Evolutionary conservation across 1,140 invertebrate species (phyloP).

Genomic region (Euschistus heros): DNA sequence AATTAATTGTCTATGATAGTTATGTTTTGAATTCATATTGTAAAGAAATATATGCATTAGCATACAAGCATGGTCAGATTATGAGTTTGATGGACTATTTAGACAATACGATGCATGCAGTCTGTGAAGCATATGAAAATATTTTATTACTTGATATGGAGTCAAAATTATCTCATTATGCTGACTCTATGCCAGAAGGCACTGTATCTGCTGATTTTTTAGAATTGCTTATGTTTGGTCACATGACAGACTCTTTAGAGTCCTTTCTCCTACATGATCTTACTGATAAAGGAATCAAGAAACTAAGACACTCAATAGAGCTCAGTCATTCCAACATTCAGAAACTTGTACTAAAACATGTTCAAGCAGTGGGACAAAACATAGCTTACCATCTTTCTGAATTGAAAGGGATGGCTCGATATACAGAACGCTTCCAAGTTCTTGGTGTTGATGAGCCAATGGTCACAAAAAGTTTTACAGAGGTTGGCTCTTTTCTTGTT

Average conservation of each 20-base stretch:
- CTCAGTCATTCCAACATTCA: slow-evolving; percentile 37
- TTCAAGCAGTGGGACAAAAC: slow-evolving; percentile 73
- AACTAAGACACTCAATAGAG: slow-evolving; percentile 65
- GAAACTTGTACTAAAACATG: slow-evolving; percentile 79
- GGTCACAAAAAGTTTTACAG: slow-evolving; percentile 57
- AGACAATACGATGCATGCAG: slow-evolving; percentile 64
- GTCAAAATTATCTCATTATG: slow-evolving; percentile 80
- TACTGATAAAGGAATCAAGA: slow-evolving; percentile 90
- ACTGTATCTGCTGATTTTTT: slow-evolving; percentile 82
- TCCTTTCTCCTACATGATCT: slow-evolving; percentile 72
- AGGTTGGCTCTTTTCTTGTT: slow-evolving; percentile 70
- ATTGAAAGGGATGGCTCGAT: slow-evolving; percentile 68
- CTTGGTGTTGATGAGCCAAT: slow-evolving; percentile 45
- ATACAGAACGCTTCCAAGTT: slow-evolving; percentile 52
- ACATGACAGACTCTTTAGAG: slow-evolving; percentile 67
- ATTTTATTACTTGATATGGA: slow-evolving; percentile 89
- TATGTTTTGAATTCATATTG: slow-evolving; percentile 51
- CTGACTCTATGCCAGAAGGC: slow-evolving; percentile 62
- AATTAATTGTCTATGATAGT: slow-evolving; percentile 50
- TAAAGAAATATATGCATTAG: slow-evolving; percentile 42
- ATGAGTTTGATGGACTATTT: slow-evolving; percentile 55
- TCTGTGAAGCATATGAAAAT: slow-evolving; percentile 89
- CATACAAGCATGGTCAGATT: slow-evolving; percentile 60
- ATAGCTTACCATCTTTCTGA: slow-evolving; percentile 78
- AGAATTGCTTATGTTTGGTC: slow-evolving; percentile 80